Base-by-base conservation (phyloP, 2,888 invertebrate genomes). In the Limnephilus rhombicus region DNA sequence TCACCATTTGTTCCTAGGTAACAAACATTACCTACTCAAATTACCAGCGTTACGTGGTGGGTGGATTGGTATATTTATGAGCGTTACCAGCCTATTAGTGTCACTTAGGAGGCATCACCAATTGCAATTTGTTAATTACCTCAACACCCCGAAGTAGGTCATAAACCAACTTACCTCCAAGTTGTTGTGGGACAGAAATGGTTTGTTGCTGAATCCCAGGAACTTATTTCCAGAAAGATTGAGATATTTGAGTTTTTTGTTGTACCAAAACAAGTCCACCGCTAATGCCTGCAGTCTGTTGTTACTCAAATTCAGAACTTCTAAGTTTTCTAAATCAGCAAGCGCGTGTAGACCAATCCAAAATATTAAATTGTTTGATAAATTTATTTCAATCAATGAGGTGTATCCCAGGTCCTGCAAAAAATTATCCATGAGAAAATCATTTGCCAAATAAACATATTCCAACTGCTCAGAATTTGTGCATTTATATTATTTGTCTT, bases 181-280 rank as follows among this genome's bases (percentile, higher is more conserved):
- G 92, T 96, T 95, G 1, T 94, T 94, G 94, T 97, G 97, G 94
- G 96, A 96, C n/a, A 97, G 93, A 91, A 97, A 95, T 0, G 97
- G 97, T 93, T 96, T 96, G 94, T 96, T 96, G 92, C 95, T 95
- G 2, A 97, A 94, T 0, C 95, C 94, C 94, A 96, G 96, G 93
- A 97, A 96, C 92, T 97, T 96, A 94, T 97, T 97, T 24, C 96
- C 96, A 85, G 97, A 97, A 91, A 97, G 94, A 94, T 97, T 97
- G 1, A 97, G 94, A 87, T 95, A 95, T 37, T 95, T 94, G 12
- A 97, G 94, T 34, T 95, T 95, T 3, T 95, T 95, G 31, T 97
- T 96, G 80, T 96, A 95, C 95, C 96, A 96, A 94, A 97, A 97
- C 91, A 97, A 94, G 93, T 96, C 96, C 0, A 95, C 95, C 1